These are phyloP conservation scores for Lampris incognitus DNA, from an alignment of 2,113 vertebrate genomes.

Conservation along the genomic window DNA sequence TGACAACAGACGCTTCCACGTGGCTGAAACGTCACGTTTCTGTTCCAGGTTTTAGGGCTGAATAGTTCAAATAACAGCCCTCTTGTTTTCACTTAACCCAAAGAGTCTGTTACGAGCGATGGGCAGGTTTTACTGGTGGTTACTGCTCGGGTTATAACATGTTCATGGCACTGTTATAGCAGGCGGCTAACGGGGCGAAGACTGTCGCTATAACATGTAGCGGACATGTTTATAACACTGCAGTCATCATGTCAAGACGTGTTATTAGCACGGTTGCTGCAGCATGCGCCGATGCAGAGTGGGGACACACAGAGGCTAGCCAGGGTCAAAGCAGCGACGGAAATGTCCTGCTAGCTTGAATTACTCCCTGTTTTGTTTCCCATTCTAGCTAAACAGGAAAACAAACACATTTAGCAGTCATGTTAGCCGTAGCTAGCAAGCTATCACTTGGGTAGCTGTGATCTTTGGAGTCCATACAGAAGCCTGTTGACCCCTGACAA, in stretches of 20 bases:
- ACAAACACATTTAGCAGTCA: too few species aligned
- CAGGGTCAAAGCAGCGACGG: background rate
- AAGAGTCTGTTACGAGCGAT: conserved; percentile 10
- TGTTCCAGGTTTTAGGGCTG: too few species aligned
- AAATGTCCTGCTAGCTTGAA: too few species aligned
- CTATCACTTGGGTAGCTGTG: too few species aligned
- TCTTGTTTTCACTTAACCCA: too few species aligned
- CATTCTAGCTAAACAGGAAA: too few species aligned
- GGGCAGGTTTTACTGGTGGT: background rate
- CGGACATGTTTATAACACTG: conserved; percentile 28
- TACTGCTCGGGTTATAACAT: background rate
- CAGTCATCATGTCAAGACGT: background rate
- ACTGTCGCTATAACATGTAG: conserved; percentile 29
- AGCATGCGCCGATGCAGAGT: conserved; percentile 64
- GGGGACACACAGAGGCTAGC: conserved; percentile 56
- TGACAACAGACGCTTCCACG: too few species aligned
- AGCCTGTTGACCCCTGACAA: too few species aligned
- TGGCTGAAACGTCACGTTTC: background rate
- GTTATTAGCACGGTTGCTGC: conserved; percentile 1
- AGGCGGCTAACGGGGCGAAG: background rate
- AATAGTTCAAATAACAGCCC: too few species aligned
- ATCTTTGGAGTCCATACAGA: too few species aligned
- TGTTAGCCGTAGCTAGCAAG: too few species aligned
- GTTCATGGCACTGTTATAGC: background rate
- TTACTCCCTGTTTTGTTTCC: too few species aligned